Percentiles rank a stretch among this genome's conserved stretches.
These are phyloP conservation scores for Cossypha polioptera DNA, from an alignment of 2,797 vertebrate species.

Conservation along the genomic window DNA sequence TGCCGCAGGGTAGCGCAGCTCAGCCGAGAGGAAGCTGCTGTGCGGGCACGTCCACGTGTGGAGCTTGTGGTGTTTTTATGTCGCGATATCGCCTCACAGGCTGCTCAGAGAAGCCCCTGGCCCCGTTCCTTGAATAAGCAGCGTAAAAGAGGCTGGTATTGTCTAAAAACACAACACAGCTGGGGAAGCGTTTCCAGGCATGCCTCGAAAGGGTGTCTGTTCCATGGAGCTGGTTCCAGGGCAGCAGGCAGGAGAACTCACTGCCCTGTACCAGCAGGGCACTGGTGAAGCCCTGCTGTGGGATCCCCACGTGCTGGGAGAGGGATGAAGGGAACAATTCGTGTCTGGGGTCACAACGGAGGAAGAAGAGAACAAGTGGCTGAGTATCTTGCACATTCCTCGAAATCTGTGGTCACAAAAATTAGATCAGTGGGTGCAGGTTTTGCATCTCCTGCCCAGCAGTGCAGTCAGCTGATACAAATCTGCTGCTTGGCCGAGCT, in stretches of 20 bases:
- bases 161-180: neutral
- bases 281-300: neutral
- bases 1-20: neutral
- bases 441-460: neutral
- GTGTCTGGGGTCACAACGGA: neutral
- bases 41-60: neutral
- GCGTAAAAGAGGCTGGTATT: neutral
- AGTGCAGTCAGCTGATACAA: neutral
- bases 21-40: neutral
- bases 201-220: neutral
- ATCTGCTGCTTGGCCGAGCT: neutral
- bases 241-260: neutral
- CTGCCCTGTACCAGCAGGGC: neutral
- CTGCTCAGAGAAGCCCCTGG: neutral
- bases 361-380: neutral
- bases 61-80: neutral
- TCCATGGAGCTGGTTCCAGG: neutral
- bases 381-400: neutral
- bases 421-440: neutral
- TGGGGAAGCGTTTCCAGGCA: neutral
- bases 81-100: fast-evolving
- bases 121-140: neutral
- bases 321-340: neutral
- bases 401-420: neutral
- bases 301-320: fast-evolving